Percentiles rank a stretch among this genome's conserved stretches.
phyloP scores from a whole-genome alignment of 2,797 vertebrate genomes.

The Gallinago solitaria region DNA sequence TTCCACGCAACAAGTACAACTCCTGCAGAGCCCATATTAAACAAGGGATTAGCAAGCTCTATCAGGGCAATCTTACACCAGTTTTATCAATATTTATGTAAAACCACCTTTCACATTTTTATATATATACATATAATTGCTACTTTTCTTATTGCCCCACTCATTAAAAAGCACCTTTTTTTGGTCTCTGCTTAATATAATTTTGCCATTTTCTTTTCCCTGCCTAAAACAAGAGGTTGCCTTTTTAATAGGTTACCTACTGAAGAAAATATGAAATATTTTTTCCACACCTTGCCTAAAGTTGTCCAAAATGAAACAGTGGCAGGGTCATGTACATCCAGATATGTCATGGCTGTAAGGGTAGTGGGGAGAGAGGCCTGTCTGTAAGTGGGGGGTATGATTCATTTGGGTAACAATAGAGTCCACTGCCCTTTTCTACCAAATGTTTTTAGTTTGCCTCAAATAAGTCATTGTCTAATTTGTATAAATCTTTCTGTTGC shows the following conservation, averaged over 20 bases:
- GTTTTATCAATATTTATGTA: neutral
- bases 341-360: constrained; percentile 6
- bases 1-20: neutral
- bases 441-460: constrained; percentile 65
- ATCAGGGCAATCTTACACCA: neutral
- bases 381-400: constrained; percentile 38
- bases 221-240: neutral
- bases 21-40: neutral
- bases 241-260: neutral
- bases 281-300: constrained; percentile 51
- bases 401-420: constrained; percentile 65
- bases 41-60: neutral
- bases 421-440: constrained; percentile 54
- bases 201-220: neutral
- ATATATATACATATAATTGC: neutral
- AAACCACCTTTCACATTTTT: neutral
- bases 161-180: neutral
- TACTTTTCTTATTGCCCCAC: neutral
- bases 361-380: constrained; percentile 3
- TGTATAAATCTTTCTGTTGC: constrained; percentile 58
- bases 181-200: neutral
- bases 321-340: constrained; percentile 43
- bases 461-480: constrained; percentile 71
- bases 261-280: neutral
- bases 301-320: constrained; percentile 44